Percentiles rank a stretch among this genome's conserved stretches.
Evolutionary conservation across 2,797 vertebrate species (phyloP).

Genomic region (Prunella strophiata): DNA sequence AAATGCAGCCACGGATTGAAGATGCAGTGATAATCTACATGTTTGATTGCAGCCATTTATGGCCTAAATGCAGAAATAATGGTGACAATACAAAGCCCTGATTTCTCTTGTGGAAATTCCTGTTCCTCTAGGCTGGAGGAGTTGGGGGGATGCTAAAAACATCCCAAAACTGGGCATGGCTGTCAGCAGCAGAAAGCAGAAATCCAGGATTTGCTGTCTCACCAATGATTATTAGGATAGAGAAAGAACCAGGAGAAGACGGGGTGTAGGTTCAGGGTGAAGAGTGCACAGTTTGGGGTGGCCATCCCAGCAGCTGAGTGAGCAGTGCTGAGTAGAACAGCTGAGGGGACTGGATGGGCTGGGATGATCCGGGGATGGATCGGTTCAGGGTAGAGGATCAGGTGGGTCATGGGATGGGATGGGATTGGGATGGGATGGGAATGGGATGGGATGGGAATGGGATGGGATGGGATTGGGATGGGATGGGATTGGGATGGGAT

Average conservation of each 20-base stretch:
- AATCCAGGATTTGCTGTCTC: neutral
- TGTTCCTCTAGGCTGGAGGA: neutral
- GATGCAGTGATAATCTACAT: neutral
- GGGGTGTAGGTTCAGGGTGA: no score
- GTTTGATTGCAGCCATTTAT: neutral
- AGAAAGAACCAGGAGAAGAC: neutral
- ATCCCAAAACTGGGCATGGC: neutral
- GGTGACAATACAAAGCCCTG: neutral
- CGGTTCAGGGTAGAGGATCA: no score
- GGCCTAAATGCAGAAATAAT: neutral
- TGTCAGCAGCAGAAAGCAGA: neutral
- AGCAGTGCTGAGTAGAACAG: no score
- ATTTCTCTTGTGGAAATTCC: neutral
- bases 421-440: no score
- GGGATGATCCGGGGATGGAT: no score
- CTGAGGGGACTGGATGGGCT: neutral
- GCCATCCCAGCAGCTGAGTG: no score
- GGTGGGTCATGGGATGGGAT: no score
- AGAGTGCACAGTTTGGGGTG: neutral
- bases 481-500: no score
- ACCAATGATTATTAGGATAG: neutral
- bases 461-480: no score
- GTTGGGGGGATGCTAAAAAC: neutral
- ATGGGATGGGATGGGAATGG: no score
- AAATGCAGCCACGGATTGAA: neutral